Base-by-base conservation (phyloP, 2,797 vertebrate genomes). In the Rhinella marina region DNA sequence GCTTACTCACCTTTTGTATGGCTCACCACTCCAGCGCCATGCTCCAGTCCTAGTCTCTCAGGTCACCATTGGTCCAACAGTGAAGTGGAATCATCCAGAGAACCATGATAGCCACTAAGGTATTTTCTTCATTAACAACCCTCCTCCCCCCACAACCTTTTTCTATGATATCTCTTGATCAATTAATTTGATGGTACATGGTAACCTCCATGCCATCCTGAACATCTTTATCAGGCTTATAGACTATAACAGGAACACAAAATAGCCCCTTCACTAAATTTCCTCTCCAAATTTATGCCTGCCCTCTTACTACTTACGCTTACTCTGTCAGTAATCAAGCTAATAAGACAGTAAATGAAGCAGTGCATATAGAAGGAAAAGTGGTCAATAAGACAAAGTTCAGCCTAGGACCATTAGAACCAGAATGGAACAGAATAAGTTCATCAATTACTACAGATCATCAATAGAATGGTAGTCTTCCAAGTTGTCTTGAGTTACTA, bases 381-480 rank as follows among this genome's bases (percentile, higher is more conserved):
- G 27, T 17, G 17, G 66, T 70, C 62, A 66, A 68, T 41, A 1
- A 80, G 16, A 59, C 25, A 59, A 32, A 25, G 54, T 59, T n/a
- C 56, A 12, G 9, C 17, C 10, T 50, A 27, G 59, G 29, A 64
- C 29, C n/a, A 61, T 25, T 16, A 13, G 59, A 76, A 11, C 9
- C n/a, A 19, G 41, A 85, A 19, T 19, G 14, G n/a, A 19, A 21
- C 19, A 27, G 27, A 57, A 8, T 77, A 75, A 25, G 3, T 50
- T 21, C 72, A 85, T n/a, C 7, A 76, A 25, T 4, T 27, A 25
- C 50, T 7, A 50, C 41, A 13, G 4, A 57, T 21, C 23, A 10
- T 88, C 54, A 88, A 23, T 72, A 85, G 62, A 56, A 85, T 29
- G 27, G 27, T 79, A 70, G n/a, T 27, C 88, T 61, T 79, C 70